Base-by-base conservation (phyloP, 2,888 invertebrate genomes). In the Drosophila helvetica region DNA sequence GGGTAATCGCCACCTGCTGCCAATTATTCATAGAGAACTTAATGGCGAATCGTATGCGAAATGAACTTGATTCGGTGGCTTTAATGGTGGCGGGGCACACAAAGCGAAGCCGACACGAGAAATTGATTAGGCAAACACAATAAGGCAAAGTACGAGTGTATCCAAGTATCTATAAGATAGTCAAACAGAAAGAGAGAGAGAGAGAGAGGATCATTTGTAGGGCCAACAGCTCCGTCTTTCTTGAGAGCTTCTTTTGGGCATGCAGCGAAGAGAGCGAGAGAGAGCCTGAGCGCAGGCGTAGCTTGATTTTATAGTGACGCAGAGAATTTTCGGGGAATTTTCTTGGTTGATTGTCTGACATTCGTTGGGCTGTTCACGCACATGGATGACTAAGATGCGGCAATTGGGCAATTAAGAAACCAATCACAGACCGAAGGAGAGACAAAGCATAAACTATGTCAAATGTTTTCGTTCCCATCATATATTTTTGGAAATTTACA, bases 301-400 rank as follows among this genome's bases (percentile, higher is more conserved):
- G 22, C 55, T 18, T 62, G 22, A 18, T 53, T 64, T 50, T 45
- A 50, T 48, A 27, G 64, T 71, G 70, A 71, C 70, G 71, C 71
- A 71, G 63, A 33, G 30, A 47, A 30, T 48, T 57, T 71, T 64
- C 70, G 57, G 43, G 45, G 70, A 71, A 71, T 54, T 71, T 69
- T 53, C 38, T 38, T 38, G 38, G 15, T 15, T 38, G 38, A 38
- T 38, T 38, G 15, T 38, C 33, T 9, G 17, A 56, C 27, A 48
- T 63, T 46, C n/a, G 38, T 56, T 38, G 52, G 70, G 33, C 55
- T 50, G 55, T 65, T 43, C 25, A 17, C 22, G 43, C 27, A 10
- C 55, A n/a, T 18, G 9, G 69, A 47, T 71, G 70, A 71, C 70
- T 70, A 50, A 70, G 56, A 22, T 47, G 30, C 48, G 43, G 60